Evolutionary conservation across 2,797 vertebrate species (phyloP), one percentile per base, ranked within the genome.

Genomic region (Phoebastria nigripes): DNA sequence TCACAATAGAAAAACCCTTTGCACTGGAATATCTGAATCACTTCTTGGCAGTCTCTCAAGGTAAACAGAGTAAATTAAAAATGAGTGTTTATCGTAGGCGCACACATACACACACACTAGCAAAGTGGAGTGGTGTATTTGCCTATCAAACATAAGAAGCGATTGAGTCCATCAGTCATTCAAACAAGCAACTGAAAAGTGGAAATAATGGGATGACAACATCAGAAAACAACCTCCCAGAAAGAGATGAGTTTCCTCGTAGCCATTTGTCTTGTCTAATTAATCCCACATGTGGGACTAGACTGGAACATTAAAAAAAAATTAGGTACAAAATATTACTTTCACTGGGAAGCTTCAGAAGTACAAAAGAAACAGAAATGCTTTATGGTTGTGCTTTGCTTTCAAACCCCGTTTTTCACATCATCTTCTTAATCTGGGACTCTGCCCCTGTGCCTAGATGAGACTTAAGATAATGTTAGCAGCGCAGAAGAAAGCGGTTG

Each of bases 61-160:
- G 98, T 98, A 98, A 98, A 99, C 98, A 98, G 96, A 97, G 97
- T 98, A 98, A 98, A 98, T 98, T 98, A 98, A 98, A 98, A 97
- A 98, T 98, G 98, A 98, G 97, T 97, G 97, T 98, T 97, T 98
- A 96, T 97, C 96, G 72, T 97, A 96, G 97, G 96, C 52, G 6
- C 83, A 90, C 76, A 96, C 89, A 95, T 59, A 96, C 80, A 87
- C 55, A 95, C 89, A 97, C 71, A 80, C 61, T 84, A 93, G 89
- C 61, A 56, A 93, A 96, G 95, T 67, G 65, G 70, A 95, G 85
- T 65, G 89, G 67, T 90, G 78, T 97, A 96, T 96, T 97, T 97
- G 95, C 94, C 93, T 97, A 93, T 94, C 93, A 96, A 96, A 97
- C 94, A 66, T 20, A 89, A 87, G 96, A 93, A 90, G 47, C 0